Evolutionary conservation across 1,140 invertebrate species (phyloP).

Genomic region (Drosophila serrata): DNA sequence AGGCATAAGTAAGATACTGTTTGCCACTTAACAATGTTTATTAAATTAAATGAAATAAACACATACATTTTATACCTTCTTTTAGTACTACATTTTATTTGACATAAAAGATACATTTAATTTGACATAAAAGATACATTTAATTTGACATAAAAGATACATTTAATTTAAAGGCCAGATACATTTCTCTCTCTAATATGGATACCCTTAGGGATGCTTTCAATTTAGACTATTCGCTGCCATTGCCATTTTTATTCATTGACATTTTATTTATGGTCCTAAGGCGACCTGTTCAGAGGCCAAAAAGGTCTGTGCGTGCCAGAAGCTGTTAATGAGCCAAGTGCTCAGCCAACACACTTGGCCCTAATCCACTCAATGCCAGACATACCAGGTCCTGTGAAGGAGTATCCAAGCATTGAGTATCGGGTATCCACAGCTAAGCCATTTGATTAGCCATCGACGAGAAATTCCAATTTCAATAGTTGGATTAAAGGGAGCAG

Average conservation of each 20-base stretch:
- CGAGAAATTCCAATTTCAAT: slow-evolving; percentile 66
- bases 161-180: slow-evolving; percentile 7
- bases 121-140: background rate
- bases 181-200: background rate
- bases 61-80: background rate
- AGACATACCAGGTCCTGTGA: background rate
- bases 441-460: slow-evolving; percentile 61
- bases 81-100: slow-evolving; percentile 8
- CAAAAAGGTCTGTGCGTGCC: slow-evolving; percentile 46
- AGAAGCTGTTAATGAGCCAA: slow-evolving; percentile 70
- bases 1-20: background rate
- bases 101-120: slow-evolving; percentile 6
- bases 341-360: slow-evolving; percentile 43
- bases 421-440: slow-evolving; percentile 37
- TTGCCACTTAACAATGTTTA: background rate
- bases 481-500: slow-evolving; percentile 10
- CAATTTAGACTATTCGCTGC: slow-evolving; percentile 2
- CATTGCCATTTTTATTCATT: slow-evolving; percentile 63
- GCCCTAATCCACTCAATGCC: slow-evolving; percentile 37
- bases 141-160: slow-evolving; percentile 3
- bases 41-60: background rate
- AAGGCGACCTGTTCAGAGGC: slow-evolving; percentile 29
- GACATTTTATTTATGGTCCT: slow-evolving; percentile 61
- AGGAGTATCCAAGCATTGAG: slow-evolving; percentile 5
- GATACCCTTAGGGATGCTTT: background rate